Conservation (phyloP, 2,888 invertebrate genomes). For the Hirtodrosophila duncani region DNA sequence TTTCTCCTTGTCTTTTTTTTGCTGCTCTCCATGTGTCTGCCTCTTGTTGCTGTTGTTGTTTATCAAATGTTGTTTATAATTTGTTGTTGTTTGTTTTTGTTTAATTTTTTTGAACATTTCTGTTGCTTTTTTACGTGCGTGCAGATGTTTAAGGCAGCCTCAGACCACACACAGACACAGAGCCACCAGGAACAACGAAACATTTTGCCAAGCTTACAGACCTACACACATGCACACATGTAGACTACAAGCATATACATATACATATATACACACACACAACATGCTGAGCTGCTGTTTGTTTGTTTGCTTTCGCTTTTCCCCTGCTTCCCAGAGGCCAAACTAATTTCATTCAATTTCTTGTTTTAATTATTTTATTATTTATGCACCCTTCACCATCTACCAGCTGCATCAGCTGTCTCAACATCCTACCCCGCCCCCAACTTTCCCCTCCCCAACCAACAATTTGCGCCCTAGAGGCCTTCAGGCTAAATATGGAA, state of each 20-base stretch:
- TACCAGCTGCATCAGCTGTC: conserved; percentile 36
- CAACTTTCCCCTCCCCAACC: conserved; percentile 4
- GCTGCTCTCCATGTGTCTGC: background rate
- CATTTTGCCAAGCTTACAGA: conserved; percentile 15
- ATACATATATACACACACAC: conserved; percentile 3
- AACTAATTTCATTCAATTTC: conserved; percentile 69
- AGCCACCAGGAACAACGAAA: conserved; percentile 12
- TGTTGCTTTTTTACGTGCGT: conserved; percentile 40
- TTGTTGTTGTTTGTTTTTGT: conserved; percentile 21
- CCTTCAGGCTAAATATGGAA: conserved; percentile 27
- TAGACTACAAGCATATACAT: conserved; percentile 5
- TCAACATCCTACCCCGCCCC: conserved; percentile 7
- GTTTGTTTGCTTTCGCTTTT: conserved; percentile 5
- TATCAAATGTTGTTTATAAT: conserved; percentile 36
- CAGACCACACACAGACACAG: conserved; percentile 20
- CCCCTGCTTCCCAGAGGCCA: conserved; percentile 36
- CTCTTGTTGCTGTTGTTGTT: conserved; percentile 12
- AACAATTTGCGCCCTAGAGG: conserved; percentile 14
- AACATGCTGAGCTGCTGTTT: conserved; percentile 29
- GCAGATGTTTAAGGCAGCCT: conserved; percentile 50
- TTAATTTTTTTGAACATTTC: conserved; percentile 25
- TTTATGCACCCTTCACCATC: conserved; percentile 52
- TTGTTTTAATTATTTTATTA: conserved; percentile 70
- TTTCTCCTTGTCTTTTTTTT: background rate
- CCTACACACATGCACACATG: conserved; percentile 8